These are phyloP conservation scores for Octopus bimaculoides DNA, from an alignment of 1,140 invertebrate species.

Conservation along the genomic window DNA sequence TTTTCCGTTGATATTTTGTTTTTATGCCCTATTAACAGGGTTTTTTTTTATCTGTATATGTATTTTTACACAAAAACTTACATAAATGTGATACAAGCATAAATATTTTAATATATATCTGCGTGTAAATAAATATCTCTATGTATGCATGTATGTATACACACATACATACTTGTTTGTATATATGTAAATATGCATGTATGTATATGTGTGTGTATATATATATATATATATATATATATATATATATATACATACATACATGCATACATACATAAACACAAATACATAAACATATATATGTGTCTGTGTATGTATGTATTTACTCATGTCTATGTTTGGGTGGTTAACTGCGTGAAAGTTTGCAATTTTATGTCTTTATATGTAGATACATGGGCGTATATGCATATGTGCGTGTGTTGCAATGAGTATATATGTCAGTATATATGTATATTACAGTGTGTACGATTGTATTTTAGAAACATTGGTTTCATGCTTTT, in stretches of 20 bases:
- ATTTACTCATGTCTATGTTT: not conserved
- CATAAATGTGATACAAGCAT: not conserved
- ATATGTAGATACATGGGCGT: too few relatives aligned
- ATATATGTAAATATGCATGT: not conserved
- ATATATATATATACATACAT: constrained; percentile 4
- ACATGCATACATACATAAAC: not conserved
- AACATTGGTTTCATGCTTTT: too few relatives aligned
- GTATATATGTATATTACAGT: too few relatives aligned
- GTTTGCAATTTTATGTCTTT: not conserved
- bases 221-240: constrained; percentile 6
- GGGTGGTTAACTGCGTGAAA: not conserved
- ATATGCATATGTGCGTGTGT: too few relatives aligned
- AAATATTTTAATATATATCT: not conserved
- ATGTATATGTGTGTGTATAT: not conserved
- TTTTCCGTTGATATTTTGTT: too few relatives aligned
- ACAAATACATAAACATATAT: constrained; percentile 11
- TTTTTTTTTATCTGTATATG: too few relatives aligned
- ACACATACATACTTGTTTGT: not conserved
- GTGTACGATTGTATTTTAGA: too few relatives aligned
- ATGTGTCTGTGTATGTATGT: not conserved
- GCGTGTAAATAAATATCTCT: not conserved
- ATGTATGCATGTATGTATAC: not conserved
- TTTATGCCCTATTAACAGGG: too few relatives aligned
- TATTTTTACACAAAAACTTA: too few relatives aligned
- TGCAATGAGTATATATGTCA: too few relatives aligned